Evolutionary conservation across 2,113 vertebrate genomes (phyloP).

Genomic region (Rhynchomys soricoides): DNA sequence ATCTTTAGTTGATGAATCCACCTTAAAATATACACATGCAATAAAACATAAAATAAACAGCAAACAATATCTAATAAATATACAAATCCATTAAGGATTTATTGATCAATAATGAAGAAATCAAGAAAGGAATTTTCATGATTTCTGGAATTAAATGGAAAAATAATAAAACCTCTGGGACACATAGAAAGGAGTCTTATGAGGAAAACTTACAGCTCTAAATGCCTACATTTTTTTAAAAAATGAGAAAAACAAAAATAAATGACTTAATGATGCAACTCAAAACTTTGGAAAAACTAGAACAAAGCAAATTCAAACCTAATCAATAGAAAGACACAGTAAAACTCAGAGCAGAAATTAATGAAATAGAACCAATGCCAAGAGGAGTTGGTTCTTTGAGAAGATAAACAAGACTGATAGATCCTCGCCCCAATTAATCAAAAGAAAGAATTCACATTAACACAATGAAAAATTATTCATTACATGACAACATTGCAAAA

Average conservation of each 20-base stretch:
- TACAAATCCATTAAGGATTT: not conserved
- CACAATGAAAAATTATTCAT: not conserved
- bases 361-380: not conserved
- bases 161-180: not conserved
- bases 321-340: not conserved
- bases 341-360: not conserved
- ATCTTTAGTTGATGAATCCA: not conserved
- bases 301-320: not conserved
- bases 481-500: not conserved
- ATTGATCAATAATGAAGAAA: not conserved
- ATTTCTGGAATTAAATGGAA: not conserved
- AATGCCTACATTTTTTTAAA: not conserved
- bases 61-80: not conserved
- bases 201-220: not conserved
- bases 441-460: not conserved
- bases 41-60: not conserved
- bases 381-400: not conserved
- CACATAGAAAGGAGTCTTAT: not conserved
- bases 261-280: not conserved
- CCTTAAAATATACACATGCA: not conserved
- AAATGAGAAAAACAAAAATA: not conserved
- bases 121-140: not conserved
- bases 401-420: not conserved
- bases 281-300: not conserved
- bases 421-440: not conserved